Evolutionary conservation across 1,140 invertebrate genomes (phyloP).

Genomic region (Drosophila ercepeae): DNA sequence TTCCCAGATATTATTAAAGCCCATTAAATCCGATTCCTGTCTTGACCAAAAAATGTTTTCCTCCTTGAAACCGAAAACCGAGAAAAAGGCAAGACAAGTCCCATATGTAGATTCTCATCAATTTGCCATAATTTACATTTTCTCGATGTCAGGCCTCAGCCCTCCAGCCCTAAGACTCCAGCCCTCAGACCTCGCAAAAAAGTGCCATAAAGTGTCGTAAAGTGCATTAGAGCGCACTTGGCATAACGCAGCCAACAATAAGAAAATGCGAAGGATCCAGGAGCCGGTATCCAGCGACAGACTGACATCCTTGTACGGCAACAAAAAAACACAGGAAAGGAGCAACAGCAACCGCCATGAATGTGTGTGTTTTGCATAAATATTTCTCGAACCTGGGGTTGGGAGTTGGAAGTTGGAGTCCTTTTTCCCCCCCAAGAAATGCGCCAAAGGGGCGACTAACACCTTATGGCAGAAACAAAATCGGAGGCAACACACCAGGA

Average conservation of each 20-base stretch:
- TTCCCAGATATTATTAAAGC: not conserved
- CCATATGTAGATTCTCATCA: conserved; percentile 52
- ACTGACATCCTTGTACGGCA: conserved; percentile 3
- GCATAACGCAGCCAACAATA: conserved; percentile 52
- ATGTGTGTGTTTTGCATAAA: conserved; percentile 62
- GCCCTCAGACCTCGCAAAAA: conserved; percentile 24
- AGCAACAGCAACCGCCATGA: conserved; percentile 41
- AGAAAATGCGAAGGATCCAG: conserved; percentile 26
- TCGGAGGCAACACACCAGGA: not conserved
- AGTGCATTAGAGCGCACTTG: conserved; percentile 81
- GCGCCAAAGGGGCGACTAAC: conserved; percentile 56
- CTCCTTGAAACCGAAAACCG: too few relatives aligned
- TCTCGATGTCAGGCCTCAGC: conserved; percentile 6
- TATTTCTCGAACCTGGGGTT: conserved; percentile 51
- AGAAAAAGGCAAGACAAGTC: too few relatives aligned
- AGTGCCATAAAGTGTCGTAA: conserved; percentile 78
- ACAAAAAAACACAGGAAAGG: conserved; percentile 7
- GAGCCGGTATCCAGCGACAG: not conserved
- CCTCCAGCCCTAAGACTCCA: not conserved
- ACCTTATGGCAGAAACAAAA: conserved; percentile 36
- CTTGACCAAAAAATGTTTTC: not conserved
- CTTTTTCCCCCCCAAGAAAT: conserved; percentile 41
- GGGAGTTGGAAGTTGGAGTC: not conserved
- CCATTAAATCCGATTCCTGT: not conserved
- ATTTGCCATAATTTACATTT: conserved; percentile 67